Evolutionary conservation across 2,888 invertebrate species (phyloP).

Genomic region (Sisyra nigra): DNA sequence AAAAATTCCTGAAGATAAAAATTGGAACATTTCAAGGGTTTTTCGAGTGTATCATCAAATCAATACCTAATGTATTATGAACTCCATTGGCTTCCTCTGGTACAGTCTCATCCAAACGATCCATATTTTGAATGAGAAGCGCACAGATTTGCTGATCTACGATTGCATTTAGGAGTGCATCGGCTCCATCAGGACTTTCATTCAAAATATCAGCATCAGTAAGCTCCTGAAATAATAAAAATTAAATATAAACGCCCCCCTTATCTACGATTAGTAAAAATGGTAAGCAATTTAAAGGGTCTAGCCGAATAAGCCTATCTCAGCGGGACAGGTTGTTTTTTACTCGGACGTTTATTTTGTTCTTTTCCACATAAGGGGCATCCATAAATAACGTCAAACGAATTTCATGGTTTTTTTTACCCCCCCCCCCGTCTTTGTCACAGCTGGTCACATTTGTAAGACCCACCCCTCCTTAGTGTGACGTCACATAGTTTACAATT

Average conservation of each 20-base stretch:
- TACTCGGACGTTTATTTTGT: not conserved
- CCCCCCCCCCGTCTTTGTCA: no score
- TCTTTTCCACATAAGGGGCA: no score
- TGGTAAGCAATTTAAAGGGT: no score
- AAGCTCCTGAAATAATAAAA: conserved; percentile 41
- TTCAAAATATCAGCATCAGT: conserved; percentile 93
- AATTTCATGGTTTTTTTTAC: no score
- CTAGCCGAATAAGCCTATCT: no score
- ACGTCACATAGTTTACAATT: no score
- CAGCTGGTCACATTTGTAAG: no score
- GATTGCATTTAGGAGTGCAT: conserved; percentile 72
- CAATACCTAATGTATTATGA: conserved; percentile 66
- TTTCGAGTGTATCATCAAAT: conserved; percentile 21
- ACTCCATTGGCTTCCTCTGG: conserved; percentile 95
- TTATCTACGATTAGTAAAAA: no score
- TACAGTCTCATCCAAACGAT: conserved; percentile 79
- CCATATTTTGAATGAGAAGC: conserved; percentile 80
- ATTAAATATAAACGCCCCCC: no score
- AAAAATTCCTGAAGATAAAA: conserved; percentile 56
- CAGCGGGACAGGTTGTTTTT: no score
- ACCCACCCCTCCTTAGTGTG: no score
- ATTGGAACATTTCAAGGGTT: not conserved
- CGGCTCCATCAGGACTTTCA: conserved; percentile 84
- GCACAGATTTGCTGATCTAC: conserved; percentile 83
- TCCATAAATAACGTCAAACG: no score